Evolutionary conservation across 2,888 invertebrate species (phyloP), one percentile per base, ranked within the genome.

Genomic region (Oscheius sp.): DNA sequence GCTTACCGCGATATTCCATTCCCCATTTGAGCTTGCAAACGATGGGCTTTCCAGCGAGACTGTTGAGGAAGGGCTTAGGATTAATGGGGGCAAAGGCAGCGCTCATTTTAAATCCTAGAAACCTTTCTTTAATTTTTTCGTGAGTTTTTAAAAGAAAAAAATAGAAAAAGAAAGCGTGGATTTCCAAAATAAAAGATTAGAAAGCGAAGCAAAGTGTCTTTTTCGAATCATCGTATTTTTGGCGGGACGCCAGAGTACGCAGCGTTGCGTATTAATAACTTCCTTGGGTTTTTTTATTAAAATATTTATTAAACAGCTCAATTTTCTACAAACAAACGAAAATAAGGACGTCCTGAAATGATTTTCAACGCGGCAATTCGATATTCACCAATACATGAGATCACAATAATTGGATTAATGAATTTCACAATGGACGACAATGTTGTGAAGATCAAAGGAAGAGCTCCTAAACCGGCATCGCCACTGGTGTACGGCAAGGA

Each of bases 21-120:
- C 99, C 98, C 99, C 99, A 99, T 89, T 99, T 99, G 76, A 99
- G 91, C 90, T 98, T 98, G 1, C 98, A 96, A 89, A 97, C 93
- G 52, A 99, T 96, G 53, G 96, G 93, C 91, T 99, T 99, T 18
- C 99, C 99, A 0, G 97, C 98, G 61, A 99, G 92, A 88, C 95
- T 94, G 91, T 99, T 99, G 69, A 99, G 91, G 90, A 97, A 99
- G 77, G 99, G 99, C 92, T 99, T 99, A 2, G 99, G 99, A 91
- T 99, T 99, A 89, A 98, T 94, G 84, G 96, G 96, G 3, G 49
- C 21, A 13, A 49, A 49, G 16, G n/a, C 49, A 13, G 49, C 5
- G 5, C n/a, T 18, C 49, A 49, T 49, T 35, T 9, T 35, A 35
- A 35, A 35, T 6, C 3, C 9, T 35, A 9, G 9, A 35, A 35